Conservation (phyloP, 2,113 vertebrate genomes). For the Camelus bactrianus region DNA sequence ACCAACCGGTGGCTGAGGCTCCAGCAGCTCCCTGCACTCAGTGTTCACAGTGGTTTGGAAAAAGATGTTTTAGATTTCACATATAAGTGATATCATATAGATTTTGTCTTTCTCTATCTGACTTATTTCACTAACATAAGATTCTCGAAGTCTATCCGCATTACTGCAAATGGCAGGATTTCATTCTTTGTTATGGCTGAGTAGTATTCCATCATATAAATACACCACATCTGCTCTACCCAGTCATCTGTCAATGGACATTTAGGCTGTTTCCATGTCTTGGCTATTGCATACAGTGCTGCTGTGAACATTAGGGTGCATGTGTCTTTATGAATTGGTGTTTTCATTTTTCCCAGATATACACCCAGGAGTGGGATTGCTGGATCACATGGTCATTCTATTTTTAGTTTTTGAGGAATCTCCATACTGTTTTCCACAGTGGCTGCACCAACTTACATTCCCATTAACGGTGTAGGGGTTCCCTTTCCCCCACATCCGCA, state of each 20-base stretch:
- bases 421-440: neutral
- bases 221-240: neutral
- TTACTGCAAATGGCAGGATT: neutral
- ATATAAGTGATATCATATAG: neutral
- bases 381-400: neutral
- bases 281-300: neutral
- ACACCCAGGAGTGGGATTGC: neutral
- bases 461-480: neutral
- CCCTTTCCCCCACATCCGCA: neutral
- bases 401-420: neutral
- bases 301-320: neutral
- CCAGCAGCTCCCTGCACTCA: neutral
- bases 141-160: neutral
- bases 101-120: neutral
- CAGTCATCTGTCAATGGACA: neutral
- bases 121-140: neutral
- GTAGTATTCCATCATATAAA: too few species aligned
- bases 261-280: neutral
- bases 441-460: neutral
- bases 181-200: too few species aligned
- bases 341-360: neutral
- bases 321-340: neutral
- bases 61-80: neutral
- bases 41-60: neutral
- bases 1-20: neutral